A percentile compares a stretch with the other conserved stretches of the same genome.
These are phyloP conservation scores for Andricus curvator DNA, from an alignment of 2,888 invertebrate genomes.

Conservation along the genomic window DNA sequence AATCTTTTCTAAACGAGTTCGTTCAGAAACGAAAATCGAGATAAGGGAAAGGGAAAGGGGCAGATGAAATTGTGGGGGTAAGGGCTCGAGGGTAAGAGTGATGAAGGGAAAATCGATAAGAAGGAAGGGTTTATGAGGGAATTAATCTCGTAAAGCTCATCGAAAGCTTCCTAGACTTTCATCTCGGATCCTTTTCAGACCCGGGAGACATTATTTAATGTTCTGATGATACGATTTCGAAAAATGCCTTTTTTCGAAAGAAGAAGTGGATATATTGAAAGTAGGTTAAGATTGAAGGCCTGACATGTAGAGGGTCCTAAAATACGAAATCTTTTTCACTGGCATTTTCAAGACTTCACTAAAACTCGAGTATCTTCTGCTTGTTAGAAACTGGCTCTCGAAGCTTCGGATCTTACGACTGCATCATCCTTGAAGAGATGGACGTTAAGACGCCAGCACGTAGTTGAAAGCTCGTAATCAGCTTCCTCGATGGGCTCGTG, in stretches of 20 bases:
- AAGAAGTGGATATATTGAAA: not conserved
- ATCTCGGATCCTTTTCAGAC: not conserved
- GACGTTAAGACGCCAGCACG: conserved; percentile 41
- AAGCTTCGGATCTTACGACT: conserved; percentile 4
- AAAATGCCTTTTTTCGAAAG: not conserved
- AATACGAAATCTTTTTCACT: conserved; percentile 43
- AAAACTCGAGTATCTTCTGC: conserved; percentile 43
- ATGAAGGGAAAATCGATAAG: conserved; percentile 50
- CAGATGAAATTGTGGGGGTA: conserved; percentile 33
- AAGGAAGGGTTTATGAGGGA: conserved; percentile 59
- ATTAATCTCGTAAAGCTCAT: conserved; percentile 64
- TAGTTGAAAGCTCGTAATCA: conserved; percentile 50
- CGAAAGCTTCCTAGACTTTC: conserved; percentile 27
- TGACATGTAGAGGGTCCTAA: conserved; percentile 40
- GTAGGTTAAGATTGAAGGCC: conserved; percentile 8
- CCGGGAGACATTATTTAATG: not conserved
- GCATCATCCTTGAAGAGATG: not conserved
- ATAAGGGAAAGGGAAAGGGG: conserved; percentile 21
- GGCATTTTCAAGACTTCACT: conserved; percentile 41
- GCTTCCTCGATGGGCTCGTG: conserved; percentile 31
- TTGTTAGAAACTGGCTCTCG: conserved; percentile 28
- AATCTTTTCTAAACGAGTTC: not conserved
- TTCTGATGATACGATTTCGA: not conserved
- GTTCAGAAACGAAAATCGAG: not conserved
- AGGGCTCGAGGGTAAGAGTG: conserved; percentile 32